Percentiles rank a stretch among this genome's conserved stretches.
phyloP scores from a whole-genome alignment of 2,797 vertebrate genomes.

The Pempheris klunzingeri region DNA sequence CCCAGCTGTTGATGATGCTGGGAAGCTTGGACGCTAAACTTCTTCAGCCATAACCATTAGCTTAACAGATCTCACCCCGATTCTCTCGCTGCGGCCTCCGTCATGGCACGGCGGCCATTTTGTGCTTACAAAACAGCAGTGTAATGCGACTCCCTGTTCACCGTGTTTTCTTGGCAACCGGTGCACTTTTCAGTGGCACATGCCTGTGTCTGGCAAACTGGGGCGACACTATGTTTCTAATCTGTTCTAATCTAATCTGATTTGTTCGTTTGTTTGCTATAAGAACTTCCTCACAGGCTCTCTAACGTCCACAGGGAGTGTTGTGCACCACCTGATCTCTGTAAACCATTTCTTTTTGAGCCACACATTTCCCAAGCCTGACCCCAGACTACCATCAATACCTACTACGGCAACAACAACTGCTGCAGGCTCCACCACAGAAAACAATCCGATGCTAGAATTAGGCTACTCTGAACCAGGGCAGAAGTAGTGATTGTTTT shows the following conservation, averaged over 20 bases:
- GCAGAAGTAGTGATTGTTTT: slow-evolving; percentile 43
- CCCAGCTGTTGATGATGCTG: slow-evolving; percentile 46
- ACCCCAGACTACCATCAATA: slow-evolving; percentile 64
- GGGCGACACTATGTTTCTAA: background rate
- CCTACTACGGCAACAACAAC: slow-evolving; percentile 40
- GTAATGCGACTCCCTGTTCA: slow-evolving; percentile 20
- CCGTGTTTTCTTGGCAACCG: slow-evolving; percentile 6
- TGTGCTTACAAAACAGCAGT: slow-evolving; percentile 45
- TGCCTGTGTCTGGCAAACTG: slow-evolving; percentile 12
- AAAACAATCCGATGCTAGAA: slow-evolving; percentile 76
- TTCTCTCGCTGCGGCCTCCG: background rate
- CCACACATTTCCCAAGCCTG: slow-evolving; percentile 16
- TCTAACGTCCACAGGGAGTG: background rate
- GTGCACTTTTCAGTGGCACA: background rate
- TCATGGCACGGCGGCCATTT: slow-evolving; percentile 64
- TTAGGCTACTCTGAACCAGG: slow-evolving; percentile 58
- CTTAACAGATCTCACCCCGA: background rate
- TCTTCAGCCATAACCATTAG: slow-evolving; percentile 10
- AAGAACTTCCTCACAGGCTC: background rate
- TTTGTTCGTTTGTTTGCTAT: slow-evolving; percentile 1
- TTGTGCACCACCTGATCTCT: slow-evolving; percentile 29
- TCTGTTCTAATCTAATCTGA: background rate
- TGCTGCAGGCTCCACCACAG: slow-evolving; percentile 61
- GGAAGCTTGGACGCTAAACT: slow-evolving; percentile 17
- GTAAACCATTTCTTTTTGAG: slow-evolving; percentile 31